Conservation (phyloP, 2,888 invertebrate genomes). For the Blastobasis adustella region DNA sequence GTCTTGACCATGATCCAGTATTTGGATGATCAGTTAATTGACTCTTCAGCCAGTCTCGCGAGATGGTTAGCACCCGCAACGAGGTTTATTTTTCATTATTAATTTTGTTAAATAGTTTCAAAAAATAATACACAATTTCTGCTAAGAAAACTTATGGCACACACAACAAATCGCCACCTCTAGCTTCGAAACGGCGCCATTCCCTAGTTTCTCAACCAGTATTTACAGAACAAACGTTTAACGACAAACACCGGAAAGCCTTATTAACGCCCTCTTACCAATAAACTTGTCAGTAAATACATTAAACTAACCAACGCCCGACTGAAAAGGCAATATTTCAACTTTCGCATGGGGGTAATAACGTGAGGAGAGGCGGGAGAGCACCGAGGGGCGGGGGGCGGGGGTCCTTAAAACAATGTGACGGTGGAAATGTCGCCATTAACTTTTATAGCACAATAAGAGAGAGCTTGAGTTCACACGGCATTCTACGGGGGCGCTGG, state of each 20-base stretch:
- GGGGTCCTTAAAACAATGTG: slow-evolving; percentile 41
- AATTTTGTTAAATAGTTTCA: too few relatives aligned
- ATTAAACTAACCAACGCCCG: background rate
- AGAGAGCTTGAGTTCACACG: slow-evolving; percentile 17
- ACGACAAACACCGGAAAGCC: background rate
- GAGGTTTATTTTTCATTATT: too few relatives aligned
- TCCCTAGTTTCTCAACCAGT: too few relatives aligned
- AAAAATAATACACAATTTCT: too few relatives aligned
- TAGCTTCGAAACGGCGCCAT: too few relatives aligned
- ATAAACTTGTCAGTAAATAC: background rate
- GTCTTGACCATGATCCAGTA: too few relatives aligned
- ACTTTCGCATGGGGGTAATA: slow-evolving; percentile 19
- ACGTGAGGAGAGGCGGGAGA: slow-evolving; percentile 2
- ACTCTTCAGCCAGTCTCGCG: too few relatives aligned
- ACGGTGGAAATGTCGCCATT: slow-evolving; percentile 38
- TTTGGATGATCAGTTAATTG: too few relatives aligned
- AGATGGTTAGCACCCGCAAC: too few relatives aligned
- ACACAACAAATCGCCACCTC: too few relatives aligned
- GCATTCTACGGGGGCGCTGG: background rate
- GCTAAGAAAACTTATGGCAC: too few relatives aligned
- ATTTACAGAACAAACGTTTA: background rate
- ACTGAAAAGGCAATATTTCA: background rate
- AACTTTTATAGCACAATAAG: slow-evolving; percentile 43
- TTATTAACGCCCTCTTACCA: background rate
- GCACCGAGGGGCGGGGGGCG: slow-evolving; percentile 16